Evolutionary conservation across 1,140 invertebrate species (phyloP), one percentile per base, ranked within the genome.

Genomic region (Aphaenogaster floridana): DNA sequence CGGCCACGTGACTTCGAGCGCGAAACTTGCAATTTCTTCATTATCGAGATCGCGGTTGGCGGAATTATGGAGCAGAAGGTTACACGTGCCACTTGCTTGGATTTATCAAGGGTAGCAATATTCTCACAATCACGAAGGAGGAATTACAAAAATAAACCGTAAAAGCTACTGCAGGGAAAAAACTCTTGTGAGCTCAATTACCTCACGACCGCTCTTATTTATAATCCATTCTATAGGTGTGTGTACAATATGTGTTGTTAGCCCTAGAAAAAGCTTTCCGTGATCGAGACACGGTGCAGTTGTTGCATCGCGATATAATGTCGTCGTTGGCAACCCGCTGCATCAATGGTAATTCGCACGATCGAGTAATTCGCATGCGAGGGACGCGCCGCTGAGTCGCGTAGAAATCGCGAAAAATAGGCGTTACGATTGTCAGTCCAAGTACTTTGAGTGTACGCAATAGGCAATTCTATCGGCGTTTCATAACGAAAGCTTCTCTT

Each of bases 1-100:
- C 80, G 54, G 54, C 80, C 80, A 84, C 80, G 80, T 84, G 80
- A 84, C 69, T 74, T 42, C 39, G 21, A 59, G 80, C 80, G 42
- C 80, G 69, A n/a, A 84, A 84, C 54, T 84, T 34, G 80, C 80
- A 74, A 84, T 84, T 84, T 84, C 69, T 84, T 84, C 69, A 76
- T 76, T 84, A 84, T 84, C 69, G 80, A 54, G 80, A 76, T 76
- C 80, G 69, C 69, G 80, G 42, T 48, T 69, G 80, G 54, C 54
- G 80, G 69, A 84, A 84, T 84, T 74, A 74, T 76, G 54, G 80
- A 74, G 69, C 68, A 74, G 69, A 84, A 74, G 69, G 80, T 84
- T 76, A 74, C 80, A 59, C 68, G 80, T 74, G 80, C 68, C 80
- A 59, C 52, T 42, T 45, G 28, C 54, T 74, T 63, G 54, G 69